Evolutionary conservation across 2,888 invertebrate species (phyloP), one percentile per base, ranked within the genome.

Genomic region (Drosophila setosimentum): DNA sequence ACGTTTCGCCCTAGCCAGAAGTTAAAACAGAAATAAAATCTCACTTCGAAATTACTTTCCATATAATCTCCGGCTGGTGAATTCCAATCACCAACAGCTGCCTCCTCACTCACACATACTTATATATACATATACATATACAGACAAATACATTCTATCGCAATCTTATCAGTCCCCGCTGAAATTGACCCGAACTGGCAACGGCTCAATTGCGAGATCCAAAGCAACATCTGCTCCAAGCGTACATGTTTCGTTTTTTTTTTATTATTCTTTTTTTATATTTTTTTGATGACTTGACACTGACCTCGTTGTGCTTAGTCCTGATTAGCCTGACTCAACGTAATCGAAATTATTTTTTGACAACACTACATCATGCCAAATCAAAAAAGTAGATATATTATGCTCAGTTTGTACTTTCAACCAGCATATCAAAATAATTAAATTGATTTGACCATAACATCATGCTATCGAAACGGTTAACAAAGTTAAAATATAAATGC

Each of bases 11-110:
- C 73, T 75, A 77, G 75, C 63, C 76, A 69, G 68, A 76, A 66
- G 77, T 76, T 83, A 77, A 67, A 55, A 80, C 57, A 72, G 64
- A 78, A 91, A 87, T 91, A 80, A 91, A 42, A 68, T 78, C 37
- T 35, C 53, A 60, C 21, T 27, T 27, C 53, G 32, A 1, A 27
- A 48, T 27, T 65, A 82, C 90, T 87, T 73, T 49, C 78, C 87
- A 78, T 73, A 27, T 70, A 21, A 82, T 87, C 72, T 72, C 63
- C 48, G 32, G 21, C 13, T 49, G 45, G 33, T 50, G 54, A 33
- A 55, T 65, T 62, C 40, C 33, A 57, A 54, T 53, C 71, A 54
- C 57, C 48, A 77, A 72, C 83, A 85, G 58, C 86, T 82, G 86
- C 59, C 35, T 54, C 27, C 48, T 51, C 57, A 45, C 27, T 10